phyloP scores from a whole-genome alignment of 1,140 invertebrate species.

The Drosophila equinoxialis region DNA sequence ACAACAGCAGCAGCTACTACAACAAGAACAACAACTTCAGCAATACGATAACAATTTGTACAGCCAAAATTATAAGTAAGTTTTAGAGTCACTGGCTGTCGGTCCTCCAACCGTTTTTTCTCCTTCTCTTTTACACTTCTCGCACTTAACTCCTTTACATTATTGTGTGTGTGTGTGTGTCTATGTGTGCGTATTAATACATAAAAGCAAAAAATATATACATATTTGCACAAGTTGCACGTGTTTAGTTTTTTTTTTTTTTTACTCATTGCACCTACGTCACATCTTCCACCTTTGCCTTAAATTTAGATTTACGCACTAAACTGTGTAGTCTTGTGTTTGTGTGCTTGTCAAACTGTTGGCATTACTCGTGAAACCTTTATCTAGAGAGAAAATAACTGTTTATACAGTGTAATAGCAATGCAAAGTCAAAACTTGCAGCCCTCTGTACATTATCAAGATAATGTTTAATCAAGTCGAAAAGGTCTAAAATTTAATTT shows the following conservation, averaged over 20 bases:
- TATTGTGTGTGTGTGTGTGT: constrained; percentile 13
- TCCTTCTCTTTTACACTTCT: neutral
- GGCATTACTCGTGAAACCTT: neutral
- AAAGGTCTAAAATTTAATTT: too few relatives aligned
- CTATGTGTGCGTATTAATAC: constrained; percentile 5
- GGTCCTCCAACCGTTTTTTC: neutral
- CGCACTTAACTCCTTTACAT: constrained; percentile 14
- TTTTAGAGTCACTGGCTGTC: constrained; percentile 62
- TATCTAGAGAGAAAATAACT: constrained; percentile 1
- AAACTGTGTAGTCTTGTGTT: constrained; percentile 39
- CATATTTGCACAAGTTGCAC: constrained; percentile 31
- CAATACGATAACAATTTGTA: constrained; percentile 78
- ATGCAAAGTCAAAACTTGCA: too few relatives aligned
- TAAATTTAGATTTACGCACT: constrained; percentile 39
- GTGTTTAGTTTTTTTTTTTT: constrained; percentile 1
- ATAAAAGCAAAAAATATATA: constrained; percentile 11
- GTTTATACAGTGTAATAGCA: too few relatives aligned
- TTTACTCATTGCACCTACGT: constrained; percentile 7
- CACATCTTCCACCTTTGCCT: neutral
- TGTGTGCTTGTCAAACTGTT: constrained; percentile 43
- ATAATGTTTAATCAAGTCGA: too few relatives aligned
- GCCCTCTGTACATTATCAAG: too few relatives aligned
- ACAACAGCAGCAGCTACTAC: constrained; percentile 45
- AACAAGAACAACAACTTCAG: constrained; percentile 59
- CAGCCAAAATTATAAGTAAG: constrained; percentile 76